Percentiles rank a stretch among this genome's conserved stretches.
Conservation (phyloP, 35 echinoderm and acorn worm genomes). For the Amphiura filiformis region DNA sequence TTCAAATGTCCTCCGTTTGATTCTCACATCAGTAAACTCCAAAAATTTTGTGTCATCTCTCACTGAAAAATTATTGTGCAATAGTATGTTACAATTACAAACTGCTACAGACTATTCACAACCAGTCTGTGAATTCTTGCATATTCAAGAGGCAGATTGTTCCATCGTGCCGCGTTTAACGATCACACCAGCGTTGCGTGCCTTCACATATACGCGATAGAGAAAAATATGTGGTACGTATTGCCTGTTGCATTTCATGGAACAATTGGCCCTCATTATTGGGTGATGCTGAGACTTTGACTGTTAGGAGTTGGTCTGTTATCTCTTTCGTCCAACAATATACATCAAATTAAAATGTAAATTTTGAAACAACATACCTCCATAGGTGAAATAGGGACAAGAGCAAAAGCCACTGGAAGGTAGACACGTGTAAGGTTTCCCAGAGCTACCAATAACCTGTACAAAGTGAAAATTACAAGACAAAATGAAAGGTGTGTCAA, state of each 20-base stretch:
- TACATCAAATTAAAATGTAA: background rate
- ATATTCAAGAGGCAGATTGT: background rate
- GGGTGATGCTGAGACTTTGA: no score
- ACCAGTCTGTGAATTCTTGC: no score
- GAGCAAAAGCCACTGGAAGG: background rate
- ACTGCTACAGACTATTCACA: no score
- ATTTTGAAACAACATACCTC: background rate
- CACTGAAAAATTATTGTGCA: background rate
- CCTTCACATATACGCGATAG: no score
- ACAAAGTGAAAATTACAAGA: background rate
- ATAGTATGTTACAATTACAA: no score
- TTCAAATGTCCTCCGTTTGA: no score
- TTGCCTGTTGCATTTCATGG: no score
- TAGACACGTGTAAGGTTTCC: background rate
- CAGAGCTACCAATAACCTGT: background rate
- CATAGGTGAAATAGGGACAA: background rate
- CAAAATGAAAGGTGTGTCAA: no score
- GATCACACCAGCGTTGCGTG: no score
- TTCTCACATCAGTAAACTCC: background rate
- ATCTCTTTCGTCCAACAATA: background rate
- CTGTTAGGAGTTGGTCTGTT: no score
- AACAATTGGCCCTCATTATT: no score
- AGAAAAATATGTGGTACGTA: background rate
- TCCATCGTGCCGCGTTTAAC: no score
- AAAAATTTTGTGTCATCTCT: background rate